Conservation (phyloP, 1,140 invertebrate genomes). For the Melipona quadrifasciata region DNA sequence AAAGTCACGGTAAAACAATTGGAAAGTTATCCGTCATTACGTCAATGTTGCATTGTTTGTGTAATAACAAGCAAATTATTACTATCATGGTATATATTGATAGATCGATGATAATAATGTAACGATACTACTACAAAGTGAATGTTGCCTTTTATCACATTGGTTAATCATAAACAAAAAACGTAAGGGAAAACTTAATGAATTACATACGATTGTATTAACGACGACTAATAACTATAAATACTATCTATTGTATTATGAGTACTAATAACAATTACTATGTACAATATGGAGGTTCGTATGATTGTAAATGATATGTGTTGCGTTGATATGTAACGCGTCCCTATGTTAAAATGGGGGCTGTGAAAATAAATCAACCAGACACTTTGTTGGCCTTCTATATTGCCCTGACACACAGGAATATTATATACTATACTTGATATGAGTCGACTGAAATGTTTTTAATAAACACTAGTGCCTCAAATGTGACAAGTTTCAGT, state of each 20-base stretch:
- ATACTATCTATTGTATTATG: constrained; percentile 55
- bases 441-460: constrained; percentile 4
- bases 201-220: constrained; percentile 63
- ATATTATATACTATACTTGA: constrained; percentile 33
- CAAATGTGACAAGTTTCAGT: constrained; percentile 28
- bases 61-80: constrained; percentile 56
- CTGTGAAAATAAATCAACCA: constrained; percentile 69
- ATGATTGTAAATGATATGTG: constrained; percentile 69
- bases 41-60: constrained; percentile 32
- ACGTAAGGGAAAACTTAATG: constrained; percentile 45
- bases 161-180: constrained; percentile 59
- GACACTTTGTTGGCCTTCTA: constrained; percentile 56
- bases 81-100: constrained; percentile 60
- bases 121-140: constrained; percentile 68
- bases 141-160: constrained; percentile 74
- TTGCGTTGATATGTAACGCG: constrained; percentile 67
- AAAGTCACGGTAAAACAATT: constrained; percentile 11
- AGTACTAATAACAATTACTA: constrained; percentile 60
- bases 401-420: constrained; percentile 42
- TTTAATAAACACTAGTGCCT: constrained; percentile 40
- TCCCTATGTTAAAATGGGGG: constrained; percentile 60
- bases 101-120: constrained; percentile 68
- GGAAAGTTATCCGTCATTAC: constrained; percentile 36
- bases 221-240: constrained; percentile 45
- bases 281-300: constrained; percentile 66